Percentiles rank a stretch among this genome's conserved stretches.
These are phyloP conservation scores for Hylomyscus alleni DNA, from an alignment of 2,797 vertebrate species.

Conservation along the genomic window DNA sequence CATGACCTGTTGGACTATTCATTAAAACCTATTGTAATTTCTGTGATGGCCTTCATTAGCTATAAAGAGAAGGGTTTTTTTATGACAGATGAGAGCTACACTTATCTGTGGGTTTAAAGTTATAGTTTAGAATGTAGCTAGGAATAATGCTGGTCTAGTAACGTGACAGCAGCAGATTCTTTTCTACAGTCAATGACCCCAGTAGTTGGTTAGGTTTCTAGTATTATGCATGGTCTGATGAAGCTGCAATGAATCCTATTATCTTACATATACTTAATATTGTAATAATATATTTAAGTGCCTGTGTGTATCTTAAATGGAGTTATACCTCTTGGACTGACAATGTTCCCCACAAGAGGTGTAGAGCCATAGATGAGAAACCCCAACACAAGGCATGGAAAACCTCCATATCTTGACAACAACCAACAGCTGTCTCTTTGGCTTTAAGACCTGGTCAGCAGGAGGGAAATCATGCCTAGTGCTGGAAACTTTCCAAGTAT, in stretches of 20 bases:
- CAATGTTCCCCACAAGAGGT: no score
- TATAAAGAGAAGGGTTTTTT: background rate
- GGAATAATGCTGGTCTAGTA: background rate
- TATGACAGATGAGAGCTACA: background rate
- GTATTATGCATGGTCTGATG: background rate
- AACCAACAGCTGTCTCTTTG: background rate
- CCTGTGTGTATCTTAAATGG: background rate
- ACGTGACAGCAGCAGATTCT: background rate
- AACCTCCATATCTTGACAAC: background rate
- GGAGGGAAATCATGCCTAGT: background rate
- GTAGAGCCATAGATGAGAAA: background rate
- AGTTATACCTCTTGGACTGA: background rate
- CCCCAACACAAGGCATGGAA: background rate
- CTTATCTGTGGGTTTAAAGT: background rate
- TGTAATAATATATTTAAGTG: background rate
- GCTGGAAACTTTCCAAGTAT: background rate
- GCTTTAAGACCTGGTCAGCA: background rate
- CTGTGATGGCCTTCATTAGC: background rate
- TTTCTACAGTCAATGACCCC: background rate
- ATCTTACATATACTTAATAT: background rate
- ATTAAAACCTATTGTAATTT: background rate
- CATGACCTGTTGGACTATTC: background rate
- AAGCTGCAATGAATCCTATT: background rate
- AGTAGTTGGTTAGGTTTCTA: background rate
- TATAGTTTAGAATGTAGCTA: background rate